phyloP scores from a whole-genome alignment of 2,113 vertebrate species.

The Sphyrna mokarran region DNA sequence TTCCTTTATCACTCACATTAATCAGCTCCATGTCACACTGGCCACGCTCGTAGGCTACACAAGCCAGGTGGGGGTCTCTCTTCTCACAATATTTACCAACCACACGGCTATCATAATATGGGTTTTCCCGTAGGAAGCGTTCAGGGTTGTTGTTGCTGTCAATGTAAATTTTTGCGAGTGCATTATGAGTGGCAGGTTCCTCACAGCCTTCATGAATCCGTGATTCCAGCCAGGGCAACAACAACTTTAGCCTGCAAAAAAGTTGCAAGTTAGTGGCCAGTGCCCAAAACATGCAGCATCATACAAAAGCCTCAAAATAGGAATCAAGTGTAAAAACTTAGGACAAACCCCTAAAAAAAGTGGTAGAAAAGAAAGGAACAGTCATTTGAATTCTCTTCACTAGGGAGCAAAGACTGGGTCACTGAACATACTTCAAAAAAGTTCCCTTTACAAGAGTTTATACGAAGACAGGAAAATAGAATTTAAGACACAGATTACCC shows the following conservation, averaged over 20 bases:
- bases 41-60: slow-evolving; percentile 92
- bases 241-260: slow-evolving; percentile 77
- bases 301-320: background rate
- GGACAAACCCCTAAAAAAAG: background rate
- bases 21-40: slow-evolving; percentile 95
- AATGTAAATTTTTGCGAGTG: slow-evolving; percentile 95
- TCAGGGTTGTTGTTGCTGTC: slow-evolving; percentile 98
- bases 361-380: background rate
- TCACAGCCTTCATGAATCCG: slow-evolving; percentile 95
- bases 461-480: no score
- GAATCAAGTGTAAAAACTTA: background rate
- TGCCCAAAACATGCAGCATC: background rate
- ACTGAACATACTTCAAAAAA: no score
- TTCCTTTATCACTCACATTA: slow-evolving; percentile 64
- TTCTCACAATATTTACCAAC: slow-evolving; percentile 98
- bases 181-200: slow-evolving; percentile 94
- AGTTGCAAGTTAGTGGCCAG: background rate
- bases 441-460: no score
- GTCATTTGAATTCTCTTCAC: background rate
- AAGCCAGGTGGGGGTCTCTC: slow-evolving; percentile 92
- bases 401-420: no score
- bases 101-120: slow-evolving; percentile 89
- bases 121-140: slow-evolving; percentile 91
- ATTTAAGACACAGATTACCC: no score
- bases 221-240: slow-evolving; percentile 92